Evolutionary conservation across 2,797 vertebrate species (phyloP).

Genomic region (Vireo griseus): DNA sequence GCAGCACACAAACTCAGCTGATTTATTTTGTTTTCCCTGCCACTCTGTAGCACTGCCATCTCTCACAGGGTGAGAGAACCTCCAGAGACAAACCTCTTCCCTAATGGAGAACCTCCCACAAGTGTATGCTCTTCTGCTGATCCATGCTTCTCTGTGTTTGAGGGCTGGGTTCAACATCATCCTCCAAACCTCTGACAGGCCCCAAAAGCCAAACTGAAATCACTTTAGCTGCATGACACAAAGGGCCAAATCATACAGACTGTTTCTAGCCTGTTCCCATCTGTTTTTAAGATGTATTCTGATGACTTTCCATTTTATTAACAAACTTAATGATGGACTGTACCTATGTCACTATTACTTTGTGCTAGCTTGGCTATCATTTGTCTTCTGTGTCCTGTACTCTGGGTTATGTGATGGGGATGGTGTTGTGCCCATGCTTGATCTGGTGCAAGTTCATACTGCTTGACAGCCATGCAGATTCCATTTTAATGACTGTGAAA

Average conservation of each 20-base stretch:
- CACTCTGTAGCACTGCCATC: neutral
- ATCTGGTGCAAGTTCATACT: neutral
- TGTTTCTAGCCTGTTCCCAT: neutral
- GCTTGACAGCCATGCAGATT: neutral
- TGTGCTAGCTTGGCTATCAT: neutral
- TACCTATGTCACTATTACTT: neutral
- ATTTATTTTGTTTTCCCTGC: conserved; percentile 29
- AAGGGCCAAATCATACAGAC: neutral
- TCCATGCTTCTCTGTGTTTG: accelerated
- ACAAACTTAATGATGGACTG: neutral
- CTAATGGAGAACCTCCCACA: neutral
- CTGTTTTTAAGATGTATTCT: neutral
- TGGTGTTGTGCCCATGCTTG: accelerated
- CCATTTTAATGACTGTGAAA: neutral
- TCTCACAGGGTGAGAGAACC: neutral
- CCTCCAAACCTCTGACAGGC: neutral
- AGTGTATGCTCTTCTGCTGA: neutral
- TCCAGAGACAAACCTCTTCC: neutral
- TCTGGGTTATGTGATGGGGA: neutral
- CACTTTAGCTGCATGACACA: neutral
- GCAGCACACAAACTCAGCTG: conserved; percentile 30
- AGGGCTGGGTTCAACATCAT: neutral
- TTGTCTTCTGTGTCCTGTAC: neutral
- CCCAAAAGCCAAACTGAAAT: neutral
- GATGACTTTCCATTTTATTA: neutral